phyloP scores from a whole-genome alignment of 2,888 invertebrate species.

The Synergus itoensis region DNA sequence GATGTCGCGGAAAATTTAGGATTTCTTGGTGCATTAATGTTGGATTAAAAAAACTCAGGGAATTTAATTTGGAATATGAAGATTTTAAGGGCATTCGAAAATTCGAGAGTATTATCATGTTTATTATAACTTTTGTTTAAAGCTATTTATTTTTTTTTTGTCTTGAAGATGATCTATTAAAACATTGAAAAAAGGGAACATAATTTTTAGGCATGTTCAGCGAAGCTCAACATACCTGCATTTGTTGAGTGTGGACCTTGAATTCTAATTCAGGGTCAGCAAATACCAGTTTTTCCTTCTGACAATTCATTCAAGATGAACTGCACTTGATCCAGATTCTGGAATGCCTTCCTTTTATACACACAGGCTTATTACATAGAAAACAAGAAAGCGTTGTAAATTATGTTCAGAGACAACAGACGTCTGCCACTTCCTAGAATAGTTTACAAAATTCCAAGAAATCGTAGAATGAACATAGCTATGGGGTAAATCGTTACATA shows the following conservation, averaged over 20 bases:
- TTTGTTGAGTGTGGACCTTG: constrained; percentile 18
- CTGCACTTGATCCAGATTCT: constrained; percentile 31
- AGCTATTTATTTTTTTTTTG: not conserved
- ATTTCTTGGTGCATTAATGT: not conserved
- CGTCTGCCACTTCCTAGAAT: not conserved
- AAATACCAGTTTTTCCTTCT: constrained; percentile 27
- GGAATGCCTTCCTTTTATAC: constrained; percentile 9
- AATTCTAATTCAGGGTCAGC: constrained; percentile 27
- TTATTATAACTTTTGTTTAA: not conserved
- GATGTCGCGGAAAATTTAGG: constrained; percentile 4
- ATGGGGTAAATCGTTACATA: not conserved
- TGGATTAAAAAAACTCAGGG: not conserved
- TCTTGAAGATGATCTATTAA: not conserved
- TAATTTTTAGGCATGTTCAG: not conserved
- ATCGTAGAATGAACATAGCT: not conserved
- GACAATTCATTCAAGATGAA: constrained; percentile 37
- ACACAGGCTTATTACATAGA: not conserved
- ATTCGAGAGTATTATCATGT: not conserved
- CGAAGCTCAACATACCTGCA: constrained; percentile 4
- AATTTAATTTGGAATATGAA: not conserved
- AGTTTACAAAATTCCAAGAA: constrained; percentile 19
- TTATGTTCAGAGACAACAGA: not conserved
- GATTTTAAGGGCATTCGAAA: not conserved
- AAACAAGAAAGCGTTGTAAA: constrained; percentile 19
- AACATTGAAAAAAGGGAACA: not conserved